Evolutionary conservation across 1,140 invertebrate genomes (phyloP).

Genomic region (Hypothenemus hampei): DNA sequence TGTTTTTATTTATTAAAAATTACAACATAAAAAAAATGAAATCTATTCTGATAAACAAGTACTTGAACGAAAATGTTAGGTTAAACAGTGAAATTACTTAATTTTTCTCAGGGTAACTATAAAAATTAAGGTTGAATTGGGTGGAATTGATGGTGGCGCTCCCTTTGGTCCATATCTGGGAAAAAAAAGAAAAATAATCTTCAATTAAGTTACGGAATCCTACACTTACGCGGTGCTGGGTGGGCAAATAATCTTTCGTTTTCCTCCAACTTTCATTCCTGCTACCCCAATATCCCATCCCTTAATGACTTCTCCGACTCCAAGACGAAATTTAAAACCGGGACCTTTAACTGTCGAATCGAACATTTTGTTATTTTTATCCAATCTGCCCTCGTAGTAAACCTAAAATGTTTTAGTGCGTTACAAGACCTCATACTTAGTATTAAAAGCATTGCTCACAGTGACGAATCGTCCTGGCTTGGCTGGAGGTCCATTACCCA

Average conservation of each 20-base stretch:
- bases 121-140: conserved; percentile 77
- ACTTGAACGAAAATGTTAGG: too few relatives aligned
- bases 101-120: conserved; percentile 83
- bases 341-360: conserved; percentile 65
- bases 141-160: conserved; percentile 76
- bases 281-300: conserved; percentile 85
- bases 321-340: conserved; percentile 82
- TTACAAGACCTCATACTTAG: too few relatives aligned
- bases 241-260: conserved; percentile 78
- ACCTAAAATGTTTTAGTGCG: conserved; percentile 47
- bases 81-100: conserved; percentile 51
- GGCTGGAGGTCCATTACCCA: conserved; percentile 70
- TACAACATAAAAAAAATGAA: too few relatives aligned
- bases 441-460: conserved; percentile 46
- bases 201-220: conserved; percentile 2
- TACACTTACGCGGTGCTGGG: conserved; percentile 73
- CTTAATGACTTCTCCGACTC: conserved; percentile 80
- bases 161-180: conserved; percentile 75
- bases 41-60: too few relatives aligned
- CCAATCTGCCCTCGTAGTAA: conserved; percentile 73
- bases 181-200: conserved; percentile 36
- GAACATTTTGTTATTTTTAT: conserved; percentile 77
- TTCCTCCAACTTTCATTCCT: conserved; percentile 92
- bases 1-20: too few relatives aligned
- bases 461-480: conserved; percentile 70